phyloP scores from a whole-genome alignment of 2,888 invertebrate genomes.

The Conus canariensis region DNA sequence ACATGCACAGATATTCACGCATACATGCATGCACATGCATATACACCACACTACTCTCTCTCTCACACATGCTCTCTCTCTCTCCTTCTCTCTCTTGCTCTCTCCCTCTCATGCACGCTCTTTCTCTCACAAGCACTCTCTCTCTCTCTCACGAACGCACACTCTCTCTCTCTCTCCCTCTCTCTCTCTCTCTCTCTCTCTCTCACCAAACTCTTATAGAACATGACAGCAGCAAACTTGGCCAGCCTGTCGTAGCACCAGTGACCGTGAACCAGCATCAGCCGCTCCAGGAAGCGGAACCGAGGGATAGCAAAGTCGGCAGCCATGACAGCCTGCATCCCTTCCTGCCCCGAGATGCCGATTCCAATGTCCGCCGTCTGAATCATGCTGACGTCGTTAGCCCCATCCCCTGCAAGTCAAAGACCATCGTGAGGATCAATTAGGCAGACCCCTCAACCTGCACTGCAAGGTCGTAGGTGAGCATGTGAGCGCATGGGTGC shows the following conservation, averaged over 20 bases:
- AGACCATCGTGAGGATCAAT: not conserved
- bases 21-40: not conserved
- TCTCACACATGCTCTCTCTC: not conserved
- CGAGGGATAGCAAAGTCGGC: constrained; percentile 96
- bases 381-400: constrained; percentile 98
- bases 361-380: constrained; percentile 98
- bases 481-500: no score
- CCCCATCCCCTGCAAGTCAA: constrained; percentile 87
- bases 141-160: no score
- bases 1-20: not conserved
- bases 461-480: no score
- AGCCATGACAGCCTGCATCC: constrained; percentile 99
- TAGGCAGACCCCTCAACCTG: no score
- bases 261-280: constrained; percentile 96
- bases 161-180: not conserved
- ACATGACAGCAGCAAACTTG: constrained; percentile 96
- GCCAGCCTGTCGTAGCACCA: constrained; percentile 94
- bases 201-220: constrained; percentile 97
- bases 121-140: not conserved
- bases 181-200: not conserved
- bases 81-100: not conserved
- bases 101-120: not conserved
- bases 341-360: constrained; percentile 97
- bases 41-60: not conserved
- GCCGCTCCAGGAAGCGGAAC: constrained; percentile 91